Evolutionary conservation across 2,113 vertebrate species (phyloP), one percentile per base, ranked within the genome.

Genomic region (Triplophysa rosa): DNA sequence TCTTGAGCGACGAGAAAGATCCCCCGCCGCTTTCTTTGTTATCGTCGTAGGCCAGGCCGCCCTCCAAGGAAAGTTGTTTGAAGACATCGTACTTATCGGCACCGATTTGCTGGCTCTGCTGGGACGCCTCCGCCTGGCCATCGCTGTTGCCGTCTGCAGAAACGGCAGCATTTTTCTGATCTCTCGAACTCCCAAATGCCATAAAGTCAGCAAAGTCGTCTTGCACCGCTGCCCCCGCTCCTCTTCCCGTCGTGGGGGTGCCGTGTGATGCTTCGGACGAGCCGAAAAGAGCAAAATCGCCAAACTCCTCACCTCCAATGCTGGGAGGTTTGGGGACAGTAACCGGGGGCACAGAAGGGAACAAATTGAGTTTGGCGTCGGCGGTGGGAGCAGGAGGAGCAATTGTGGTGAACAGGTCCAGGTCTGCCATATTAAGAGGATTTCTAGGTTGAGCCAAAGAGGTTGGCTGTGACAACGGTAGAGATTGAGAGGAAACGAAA

Each of bases 131-230:
- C 82, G 2, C 54, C 87, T 93, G 24, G 82, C 23, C 76, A 86
- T 93, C 83, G 49, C 88, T 67, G 85, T 91, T 3, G 61, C 81
- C 24, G 0, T 77, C 73, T 65, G 42, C 42, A 14, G 73, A 52
- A 40, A 17, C 4, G n/a, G 59, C 78, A 71, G 90, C 89, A 0
- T 77, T 63, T 81, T 87, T 89, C 13, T 92, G 86, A 83, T 95
- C 93, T 2, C 88, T 81, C 1, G 92, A 89, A 84, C 92, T 92
- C 70, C 92, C 95, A 69, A 99, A 99, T 14, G 96, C 96, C 95
- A 98, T 95, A 86, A 99, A 99, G 89, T 99, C 98, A 69, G 97
- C 96, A 92, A 99, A 99, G 89, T 99, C 96, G 58, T 98, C 97
- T 70, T 97, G 97, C 86, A 79, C 4, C 17, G 9, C 17, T 49